phyloP scores from a whole-genome alignment of 1,140 invertebrate genomes.

The Coelopa frigida region DNA sequence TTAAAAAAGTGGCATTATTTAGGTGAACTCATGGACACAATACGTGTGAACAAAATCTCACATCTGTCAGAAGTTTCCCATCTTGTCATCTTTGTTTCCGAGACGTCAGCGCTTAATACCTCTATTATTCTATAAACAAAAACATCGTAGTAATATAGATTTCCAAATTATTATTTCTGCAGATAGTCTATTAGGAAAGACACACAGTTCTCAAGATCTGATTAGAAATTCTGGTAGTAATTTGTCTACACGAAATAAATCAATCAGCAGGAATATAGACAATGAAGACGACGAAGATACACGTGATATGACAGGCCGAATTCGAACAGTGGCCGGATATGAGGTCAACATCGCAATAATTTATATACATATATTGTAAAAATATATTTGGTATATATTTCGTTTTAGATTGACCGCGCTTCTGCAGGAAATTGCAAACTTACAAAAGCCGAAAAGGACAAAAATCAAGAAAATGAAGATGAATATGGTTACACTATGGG shows the following conservation, averaged over 20 bases:
- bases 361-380: not conserved
- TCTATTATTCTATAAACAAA: slow-evolving; percentile 35
- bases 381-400: slow-evolving; percentile 14
- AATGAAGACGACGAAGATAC: slow-evolving; percentile 66
- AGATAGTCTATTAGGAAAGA: slow-evolving; percentile 31
- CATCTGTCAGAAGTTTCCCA: no score
- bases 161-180: slow-evolving; percentile 27
- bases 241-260: slow-evolving; percentile 32
- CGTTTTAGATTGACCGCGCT: slow-evolving; percentile 71
- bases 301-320: slow-evolving; percentile 67
- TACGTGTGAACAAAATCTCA: no score
- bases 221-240: slow-evolving; percentile 23
- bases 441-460: slow-evolving; percentile 65
- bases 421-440: slow-evolving; percentile 79
- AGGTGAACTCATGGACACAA: no score
- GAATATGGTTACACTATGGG: slow-evolving; percentile 86
- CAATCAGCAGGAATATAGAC: slow-evolving; percentile 38
- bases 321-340: slow-evolving; percentile 64
- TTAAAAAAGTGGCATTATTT: no score
- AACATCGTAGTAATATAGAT: slow-evolving; percentile 9
- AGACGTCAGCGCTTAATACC: slow-evolving; percentile 23
- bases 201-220: slow-evolving; percentile 1
- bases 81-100: no score
- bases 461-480: slow-evolving; percentile 78
- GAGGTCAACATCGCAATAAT: slow-evolving; percentile 52